Evolutionary conservation across 2,797 vertebrate genomes (phyloP).

Genomic region (Sylvilagus floridanus): DNA sequence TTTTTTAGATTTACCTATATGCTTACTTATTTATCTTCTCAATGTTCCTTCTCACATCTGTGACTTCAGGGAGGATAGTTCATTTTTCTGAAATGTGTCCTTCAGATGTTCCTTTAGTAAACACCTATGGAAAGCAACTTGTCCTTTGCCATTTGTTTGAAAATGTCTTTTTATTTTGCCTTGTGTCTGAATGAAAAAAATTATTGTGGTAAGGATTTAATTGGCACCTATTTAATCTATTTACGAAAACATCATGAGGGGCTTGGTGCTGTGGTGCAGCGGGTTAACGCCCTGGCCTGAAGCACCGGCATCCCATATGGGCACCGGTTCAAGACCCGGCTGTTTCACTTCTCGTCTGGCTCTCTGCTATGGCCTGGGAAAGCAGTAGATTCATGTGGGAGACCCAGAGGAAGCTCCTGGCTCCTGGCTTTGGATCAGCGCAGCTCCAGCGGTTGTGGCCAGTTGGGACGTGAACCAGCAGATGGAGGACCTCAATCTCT

Average conservation of each 20-base stretch:
- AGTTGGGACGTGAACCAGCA: too few relatives aligned
- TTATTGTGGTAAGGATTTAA: not conserved
- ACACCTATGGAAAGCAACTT: not conserved
- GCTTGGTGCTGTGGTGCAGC: too few relatives aligned
- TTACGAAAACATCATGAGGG: not conserved
- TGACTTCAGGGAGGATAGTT: not conserved
- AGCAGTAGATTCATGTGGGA: too few relatives aligned
- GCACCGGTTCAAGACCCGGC: too few relatives aligned
- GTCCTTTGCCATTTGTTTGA: not conserved
- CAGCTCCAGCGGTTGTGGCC: too few relatives aligned
- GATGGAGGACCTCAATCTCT: too few relatives aligned
- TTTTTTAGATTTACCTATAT: not conserved
- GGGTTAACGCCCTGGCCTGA: too few relatives aligned
- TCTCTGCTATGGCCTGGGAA: too few relatives aligned
- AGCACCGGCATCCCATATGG: too few relatives aligned
- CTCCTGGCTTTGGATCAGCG: too few relatives aligned
- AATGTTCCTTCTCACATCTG: not conserved
- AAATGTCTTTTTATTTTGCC: not conserved
- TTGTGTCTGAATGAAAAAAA: not conserved
- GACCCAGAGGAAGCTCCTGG: too few relatives aligned
- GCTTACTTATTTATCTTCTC: not conserved
- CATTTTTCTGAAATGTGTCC: not conserved
- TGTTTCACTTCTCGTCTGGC: too few relatives aligned
- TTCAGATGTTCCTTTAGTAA: not conserved
- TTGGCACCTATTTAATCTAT: not conserved